phyloP scores from a whole-genome alignment of 2,797 vertebrate species.

The Erethizon dorsatum region DNA sequence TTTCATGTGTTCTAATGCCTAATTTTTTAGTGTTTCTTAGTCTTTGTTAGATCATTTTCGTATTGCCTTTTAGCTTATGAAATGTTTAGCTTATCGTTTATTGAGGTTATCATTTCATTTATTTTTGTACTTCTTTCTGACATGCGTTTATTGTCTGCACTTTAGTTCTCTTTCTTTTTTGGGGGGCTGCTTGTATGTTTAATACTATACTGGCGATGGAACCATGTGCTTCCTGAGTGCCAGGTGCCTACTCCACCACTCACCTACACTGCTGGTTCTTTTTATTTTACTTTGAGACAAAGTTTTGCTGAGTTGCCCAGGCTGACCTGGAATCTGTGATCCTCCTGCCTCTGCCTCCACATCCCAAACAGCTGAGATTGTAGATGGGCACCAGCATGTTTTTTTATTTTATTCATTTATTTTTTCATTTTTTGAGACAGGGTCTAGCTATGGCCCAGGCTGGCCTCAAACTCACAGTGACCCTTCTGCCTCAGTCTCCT shows the following conservation, averaged over 20 bases:
- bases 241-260: background rate
- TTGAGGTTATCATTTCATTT: background rate
- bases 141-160: background rate
- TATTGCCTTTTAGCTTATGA: background rate
- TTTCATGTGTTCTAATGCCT: background rate
- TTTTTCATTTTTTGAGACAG: background rate
- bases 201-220: background rate
- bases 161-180: background rate
- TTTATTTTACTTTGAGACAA: background rate
- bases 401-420: background rate
- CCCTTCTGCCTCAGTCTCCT: background rate
- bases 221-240: background rate
- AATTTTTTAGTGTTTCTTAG: background rate
- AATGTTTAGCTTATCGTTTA: background rate
- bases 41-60: background rate
- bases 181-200: background rate
- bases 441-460: background rate
- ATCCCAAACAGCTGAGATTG: background rate
- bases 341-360: background rate
- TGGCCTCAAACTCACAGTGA: background rate
- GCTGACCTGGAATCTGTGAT: background rate
- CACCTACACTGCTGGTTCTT: background rate
- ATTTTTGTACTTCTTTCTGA: background rate
- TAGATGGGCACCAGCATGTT: background rate
- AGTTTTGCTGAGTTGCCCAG: background rate